Percentiles rank a stretch among this genome's conserved stretches.
Conservation (phyloP, 2,888 invertebrate species). For the Parnassius apollo region DNA sequence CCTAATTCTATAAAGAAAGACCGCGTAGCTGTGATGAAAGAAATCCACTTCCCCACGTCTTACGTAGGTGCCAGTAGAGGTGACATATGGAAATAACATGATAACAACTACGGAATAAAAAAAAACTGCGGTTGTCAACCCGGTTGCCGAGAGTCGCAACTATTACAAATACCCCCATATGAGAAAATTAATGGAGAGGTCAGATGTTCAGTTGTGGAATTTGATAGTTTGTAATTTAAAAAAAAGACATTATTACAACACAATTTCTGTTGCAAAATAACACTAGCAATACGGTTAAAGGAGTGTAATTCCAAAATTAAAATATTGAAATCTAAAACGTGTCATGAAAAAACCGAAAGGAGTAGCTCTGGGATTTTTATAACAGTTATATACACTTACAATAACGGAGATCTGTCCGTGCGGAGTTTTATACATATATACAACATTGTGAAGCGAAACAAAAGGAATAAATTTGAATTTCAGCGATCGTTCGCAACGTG, state of each 20-base stretch:
- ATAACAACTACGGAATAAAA: too few species aligned
- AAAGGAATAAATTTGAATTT: constrained; percentile 18
- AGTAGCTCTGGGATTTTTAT: background rate
- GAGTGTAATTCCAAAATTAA: background rate
- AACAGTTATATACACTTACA: constrained; percentile 1
- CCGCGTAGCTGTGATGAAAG: too few species aligned
- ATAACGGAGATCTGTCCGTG: constrained; percentile 4
- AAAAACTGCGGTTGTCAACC: too few species aligned
- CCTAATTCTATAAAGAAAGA: too few species aligned
- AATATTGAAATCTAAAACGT: background rate
- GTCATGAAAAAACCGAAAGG: background rate
- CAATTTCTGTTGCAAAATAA: background rate
- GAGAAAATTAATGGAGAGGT: background rate
- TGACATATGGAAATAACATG: too few species aligned
- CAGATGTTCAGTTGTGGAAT: background rate
- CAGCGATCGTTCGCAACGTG: constrained; percentile 11
- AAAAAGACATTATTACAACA: background rate
- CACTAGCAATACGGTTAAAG: background rate
- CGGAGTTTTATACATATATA: constrained; percentile 8
- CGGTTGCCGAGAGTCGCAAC: too few species aligned
- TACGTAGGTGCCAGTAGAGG: too few species aligned
- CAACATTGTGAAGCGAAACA: constrained; percentile 6
- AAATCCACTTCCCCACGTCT: too few species aligned
- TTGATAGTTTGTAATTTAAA: background rate
- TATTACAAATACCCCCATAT: too few species aligned